Evolutionary conservation across 2,113 vertebrate species (phyloP).

Genomic region (Cyrtonyx montezumae): DNA sequence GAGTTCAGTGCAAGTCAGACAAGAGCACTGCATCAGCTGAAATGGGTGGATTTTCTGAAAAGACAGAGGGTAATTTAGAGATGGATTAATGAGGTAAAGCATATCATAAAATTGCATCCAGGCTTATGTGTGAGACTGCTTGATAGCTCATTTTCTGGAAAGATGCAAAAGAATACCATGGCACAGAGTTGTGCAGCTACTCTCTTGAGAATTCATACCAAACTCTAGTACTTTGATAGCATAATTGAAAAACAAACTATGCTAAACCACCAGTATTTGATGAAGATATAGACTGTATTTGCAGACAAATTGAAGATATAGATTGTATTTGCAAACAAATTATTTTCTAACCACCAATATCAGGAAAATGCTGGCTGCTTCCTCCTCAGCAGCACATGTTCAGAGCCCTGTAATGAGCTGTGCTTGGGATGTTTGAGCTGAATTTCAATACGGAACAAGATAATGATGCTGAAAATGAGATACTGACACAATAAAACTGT

Average conservation of each 20-base stretch:
- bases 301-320: background rate
- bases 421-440: background rate
- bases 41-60: background rate
- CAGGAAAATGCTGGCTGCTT: background rate
- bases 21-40: background rate
- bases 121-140: background rate
- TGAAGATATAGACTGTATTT: background rate
- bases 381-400: rapidly evolving
- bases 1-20: background rate
- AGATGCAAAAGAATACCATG: background rate
- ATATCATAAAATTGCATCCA: background rate
- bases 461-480: background rate
- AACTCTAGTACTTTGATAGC: background rate
- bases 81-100: background rate
- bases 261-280: background rate
- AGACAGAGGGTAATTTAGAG: background rate
- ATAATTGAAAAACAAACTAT: background rate
- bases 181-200: background rate
- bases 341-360: background rate
- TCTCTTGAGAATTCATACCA: background rate
- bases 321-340: background rate
- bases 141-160: background rate
- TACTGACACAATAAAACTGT: rapidly evolving
- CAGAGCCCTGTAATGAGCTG: background rate
- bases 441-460: background rate